Evolutionary conservation across 2,888 invertebrate species (phyloP), one percentile per base, ranked within the genome.

Genomic region (Microchrysa polita): DNA sequence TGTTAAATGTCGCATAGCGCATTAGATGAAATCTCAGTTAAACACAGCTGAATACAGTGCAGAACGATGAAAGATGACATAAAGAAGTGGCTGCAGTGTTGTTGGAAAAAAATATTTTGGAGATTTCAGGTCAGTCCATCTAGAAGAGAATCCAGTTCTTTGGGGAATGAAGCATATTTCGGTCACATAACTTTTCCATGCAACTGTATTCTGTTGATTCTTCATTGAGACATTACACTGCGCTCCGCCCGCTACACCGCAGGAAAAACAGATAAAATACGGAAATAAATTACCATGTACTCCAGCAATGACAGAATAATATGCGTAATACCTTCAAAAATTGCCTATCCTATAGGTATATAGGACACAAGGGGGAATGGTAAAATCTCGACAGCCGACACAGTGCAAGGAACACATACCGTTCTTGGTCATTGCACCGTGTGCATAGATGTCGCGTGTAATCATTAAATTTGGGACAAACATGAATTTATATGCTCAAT

Each of bases 401-500:
- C 27, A 34, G 27, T n/a, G n/a, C 48, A 48, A n/a, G 48, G 48
- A 9, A 52, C 67, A 22, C 23, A n/a, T 40, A 40, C n/a, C 23
- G 16, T 23, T 52, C 52, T 20, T 48, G 53, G 27, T 16, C 71
- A 55, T 5, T 18, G 12, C 60, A 48, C 10, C 14, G 44, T 60
- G 23, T 7, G 23, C 18, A 34, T 34, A 5, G 48, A 22, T 23
- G 72, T 42, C 72, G 72, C 61, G 72, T 72, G 72, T 48, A 52
- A 72, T 57, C 72, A 72, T 72, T 72, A 72, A 72, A 72, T 60
- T 60, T 61, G 60, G 61, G 72, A 63, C 72, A 61, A 69, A 60
- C 61, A 73, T 44, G 72, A 73, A 63, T 52, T 73, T 73, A 73
- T 73, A 73, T 63, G 61, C 61, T 73, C 63, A 73, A 73, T 73